Conservation (phyloP, 1,140 invertebrate species). For the Drosophila santomea region DNA sequence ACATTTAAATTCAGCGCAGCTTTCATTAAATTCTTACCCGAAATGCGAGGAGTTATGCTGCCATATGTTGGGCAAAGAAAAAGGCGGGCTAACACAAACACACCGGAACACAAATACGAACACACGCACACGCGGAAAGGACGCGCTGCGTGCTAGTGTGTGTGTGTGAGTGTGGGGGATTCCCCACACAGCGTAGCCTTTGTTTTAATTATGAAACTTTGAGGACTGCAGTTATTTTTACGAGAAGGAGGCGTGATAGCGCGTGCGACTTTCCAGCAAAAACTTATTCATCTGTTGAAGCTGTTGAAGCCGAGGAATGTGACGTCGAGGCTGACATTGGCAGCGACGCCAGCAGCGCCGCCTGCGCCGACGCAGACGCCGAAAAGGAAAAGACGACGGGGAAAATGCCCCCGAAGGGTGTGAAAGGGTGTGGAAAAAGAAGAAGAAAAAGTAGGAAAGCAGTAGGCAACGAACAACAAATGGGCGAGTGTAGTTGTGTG, state of each 20-base stretch:
- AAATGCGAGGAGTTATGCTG: slow-evolving; percentile 62
- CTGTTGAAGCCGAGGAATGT: slow-evolving; percentile 39
- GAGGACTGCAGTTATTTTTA: slow-evolving; percentile 45
- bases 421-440: slow-evolving; percentile 17
- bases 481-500: slow-evolving; percentile 1
- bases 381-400: slow-evolving; percentile 21
- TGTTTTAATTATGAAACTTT: slow-evolving; percentile 56
- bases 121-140: slow-evolving; percentile 5
- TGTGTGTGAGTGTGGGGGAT: slow-evolving; percentile 18
- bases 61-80: slow-evolving; percentile 68
- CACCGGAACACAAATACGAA: slow-evolving; percentile 18
- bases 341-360: slow-evolving; percentile 25
- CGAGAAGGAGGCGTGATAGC: slow-evolving; percentile 41
- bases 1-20: slow-evolving; percentile 16
- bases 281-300: slow-evolving; percentile 79
- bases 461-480: slow-evolving; percentile 20
- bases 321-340: slow-evolving; percentile 30
- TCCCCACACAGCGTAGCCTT: slow-evolving; percentile 21
- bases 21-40: slow-evolving; percentile 46
- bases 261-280: slow-evolving; percentile 63
- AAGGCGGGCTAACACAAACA: slow-evolving; percentile 62
- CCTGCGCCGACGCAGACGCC: slow-evolving; percentile 45
- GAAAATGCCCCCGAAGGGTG: slow-evolving; percentile 38
- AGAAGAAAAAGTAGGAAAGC: background rate
- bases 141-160: background rate